Conservation (phyloP, 1,140 invertebrate species). For the Catajapyx aquilonaris region DNA sequence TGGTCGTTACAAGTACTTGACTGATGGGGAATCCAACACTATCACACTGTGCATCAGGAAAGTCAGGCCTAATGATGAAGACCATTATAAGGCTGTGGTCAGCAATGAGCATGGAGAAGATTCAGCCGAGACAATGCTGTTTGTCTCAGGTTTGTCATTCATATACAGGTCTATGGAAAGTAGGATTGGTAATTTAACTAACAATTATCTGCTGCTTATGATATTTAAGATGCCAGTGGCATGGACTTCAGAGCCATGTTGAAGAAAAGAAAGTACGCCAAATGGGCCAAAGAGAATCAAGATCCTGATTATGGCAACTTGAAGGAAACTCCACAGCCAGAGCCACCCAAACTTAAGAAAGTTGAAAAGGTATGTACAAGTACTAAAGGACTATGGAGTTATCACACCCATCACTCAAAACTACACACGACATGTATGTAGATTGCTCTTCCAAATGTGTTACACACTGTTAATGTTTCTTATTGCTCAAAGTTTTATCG, state of each 20-base stretch:
- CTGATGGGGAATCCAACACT: slow-evolving; percentile 68
- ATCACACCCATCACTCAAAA: too few relatives aligned
- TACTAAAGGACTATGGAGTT: too few relatives aligned
- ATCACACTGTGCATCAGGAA: slow-evolving; percentile 89
- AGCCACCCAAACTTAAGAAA: slow-evolving; percentile 59
- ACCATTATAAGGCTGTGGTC: slow-evolving; percentile 81
- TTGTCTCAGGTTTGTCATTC: slow-evolving; percentile 51
- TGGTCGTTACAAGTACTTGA: slow-evolving; percentile 75
- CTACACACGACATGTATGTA: too few relatives aligned
- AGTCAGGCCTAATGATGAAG: slow-evolving; percentile 91
- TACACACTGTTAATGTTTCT: too few relatives aligned
- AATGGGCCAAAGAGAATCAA: slow-evolving; percentile 74
- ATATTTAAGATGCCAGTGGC: slow-evolving; percentile 59
- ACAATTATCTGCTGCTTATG: slow-evolving; percentile 11
- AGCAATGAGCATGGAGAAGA: slow-evolving; percentile 87
- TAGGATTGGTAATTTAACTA: slow-evolving; percentile 11
- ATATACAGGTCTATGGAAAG: slow-evolving; percentile 1
- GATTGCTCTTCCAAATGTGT: too few relatives aligned
- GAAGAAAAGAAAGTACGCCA: slow-evolving; percentile 88
- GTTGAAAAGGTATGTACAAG: slow-evolving; percentile 88
- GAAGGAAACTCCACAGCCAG: slow-evolving; percentile 73
- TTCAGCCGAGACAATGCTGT: slow-evolving; percentile 81
- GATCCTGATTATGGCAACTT: slow-evolving; percentile 81
- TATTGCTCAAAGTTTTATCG: too few relatives aligned
- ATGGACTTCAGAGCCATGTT: slow-evolving; percentile 98